Conservation (phyloP, 1,140 invertebrate species). For the Drosophila willistoni region DNA sequence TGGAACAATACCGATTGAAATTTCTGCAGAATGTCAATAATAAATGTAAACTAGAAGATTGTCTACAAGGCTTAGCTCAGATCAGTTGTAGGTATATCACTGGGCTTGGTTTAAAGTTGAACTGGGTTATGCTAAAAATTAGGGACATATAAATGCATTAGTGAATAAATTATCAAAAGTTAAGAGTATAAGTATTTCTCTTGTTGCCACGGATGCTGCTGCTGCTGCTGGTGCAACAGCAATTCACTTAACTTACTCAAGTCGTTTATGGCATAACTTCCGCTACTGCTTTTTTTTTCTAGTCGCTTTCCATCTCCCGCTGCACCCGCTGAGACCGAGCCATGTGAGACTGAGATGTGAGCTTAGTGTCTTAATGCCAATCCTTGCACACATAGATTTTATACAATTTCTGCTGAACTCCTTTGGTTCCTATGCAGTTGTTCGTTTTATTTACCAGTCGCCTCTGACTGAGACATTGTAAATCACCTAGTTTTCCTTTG, state of each 20-base stretch:
- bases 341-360: conserved; percentile 31
- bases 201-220: conserved; percentile 19
- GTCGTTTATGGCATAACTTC: conserved; percentile 79
- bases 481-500: conserved; percentile 1
- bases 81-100: too few species aligned
- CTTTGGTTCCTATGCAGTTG: conserved; percentile 49
- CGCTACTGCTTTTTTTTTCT: conserved; percentile 35
- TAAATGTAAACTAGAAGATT: too few species aligned
- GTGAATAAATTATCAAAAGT: too few species aligned
- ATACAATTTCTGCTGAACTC: conserved; percentile 51
- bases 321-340: conserved; percentile 13
- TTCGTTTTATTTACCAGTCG: conserved; percentile 48
- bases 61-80: too few species aligned
- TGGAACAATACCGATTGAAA: too few species aligned
- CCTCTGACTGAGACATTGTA: background rate
- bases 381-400: conserved; percentile 61
- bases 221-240: conserved; percentile 45
- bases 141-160: too few species aligned
- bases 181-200: too few species aligned
- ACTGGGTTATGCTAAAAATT: too few species aligned
- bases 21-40: too few species aligned
- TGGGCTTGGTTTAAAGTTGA: too few species aligned
- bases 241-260: conserved; percentile 80
- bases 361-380: conserved; percentile 75
- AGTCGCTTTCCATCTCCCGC: conserved; percentile 19